These are phyloP conservation scores for Bhutanitis thaidina DNA, from an alignment of 2,888 invertebrate species.

Conservation along the genomic window DNA sequence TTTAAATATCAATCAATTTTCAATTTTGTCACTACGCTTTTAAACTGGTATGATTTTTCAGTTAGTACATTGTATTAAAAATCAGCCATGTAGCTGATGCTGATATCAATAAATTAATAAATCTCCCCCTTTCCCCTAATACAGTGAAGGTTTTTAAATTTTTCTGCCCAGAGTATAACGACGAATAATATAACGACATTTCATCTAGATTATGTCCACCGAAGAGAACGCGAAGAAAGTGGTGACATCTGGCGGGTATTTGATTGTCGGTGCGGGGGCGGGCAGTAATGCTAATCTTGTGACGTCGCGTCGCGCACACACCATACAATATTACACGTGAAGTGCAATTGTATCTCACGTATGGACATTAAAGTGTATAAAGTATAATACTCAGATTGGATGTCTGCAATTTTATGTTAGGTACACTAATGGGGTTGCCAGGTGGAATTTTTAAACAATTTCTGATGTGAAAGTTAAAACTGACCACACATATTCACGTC, in stretches of 20 bases:
- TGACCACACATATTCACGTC: too few relatives aligned
- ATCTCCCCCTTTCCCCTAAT: too few relatives aligned
- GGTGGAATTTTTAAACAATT: background rate
- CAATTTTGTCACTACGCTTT: too few relatives aligned
- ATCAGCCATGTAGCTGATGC: too few relatives aligned
- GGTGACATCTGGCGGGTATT: conserved; percentile 65
- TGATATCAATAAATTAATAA: too few relatives aligned
- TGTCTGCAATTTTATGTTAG: background rate
- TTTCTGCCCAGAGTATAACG: too few relatives aligned
- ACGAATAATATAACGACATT: background rate
- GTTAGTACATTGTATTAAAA: too few relatives aligned
- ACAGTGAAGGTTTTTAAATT: too few relatives aligned
- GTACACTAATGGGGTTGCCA: background rate
- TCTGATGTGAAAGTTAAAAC: background rate
- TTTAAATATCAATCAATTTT: too few relatives aligned
- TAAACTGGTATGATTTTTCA: too few relatives aligned
- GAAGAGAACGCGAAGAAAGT: conserved; percentile 58
- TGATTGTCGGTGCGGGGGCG: conserved; percentile 49
- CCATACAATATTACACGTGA: conserved; percentile 54
- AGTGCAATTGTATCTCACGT: background rate
- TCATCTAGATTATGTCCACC: conserved; percentile 44
- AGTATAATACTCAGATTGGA: background rate
- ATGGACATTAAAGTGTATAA: background rate
- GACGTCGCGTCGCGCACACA: conserved; percentile 36
- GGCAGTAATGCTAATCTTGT: conserved; percentile 13